Evolutionary conservation across 2,113 vertebrate genomes (phyloP).

Genomic region (Galbula dea): DNA sequence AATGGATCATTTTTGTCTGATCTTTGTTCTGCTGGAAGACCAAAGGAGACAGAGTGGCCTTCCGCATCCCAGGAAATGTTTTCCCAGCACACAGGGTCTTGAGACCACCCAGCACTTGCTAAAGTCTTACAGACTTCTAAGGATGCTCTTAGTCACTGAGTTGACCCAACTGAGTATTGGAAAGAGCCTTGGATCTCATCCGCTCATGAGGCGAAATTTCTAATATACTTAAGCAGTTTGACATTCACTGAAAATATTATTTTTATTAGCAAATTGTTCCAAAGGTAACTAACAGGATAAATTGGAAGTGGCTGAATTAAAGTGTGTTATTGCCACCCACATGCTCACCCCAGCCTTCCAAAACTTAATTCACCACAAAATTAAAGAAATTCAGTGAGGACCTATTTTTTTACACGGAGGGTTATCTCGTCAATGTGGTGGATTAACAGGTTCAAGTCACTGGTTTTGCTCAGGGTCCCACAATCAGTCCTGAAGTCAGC

Average conservation of each 20-base stretch:
- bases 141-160: background rate
- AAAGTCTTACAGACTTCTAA: background rate
- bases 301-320: background rate
- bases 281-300: background rate
- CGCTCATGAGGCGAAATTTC: background rate
- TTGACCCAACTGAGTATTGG: background rate
- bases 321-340: fast-evolving
- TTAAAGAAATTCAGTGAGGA: background rate
- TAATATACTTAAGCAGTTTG: background rate
- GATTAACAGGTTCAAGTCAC: background rate
- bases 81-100: background rate
- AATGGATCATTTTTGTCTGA: background rate
- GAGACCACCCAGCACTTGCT: background rate
- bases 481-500: background rate
- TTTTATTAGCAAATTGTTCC: background rate
- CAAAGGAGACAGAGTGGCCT: background rate
- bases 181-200: background rate
- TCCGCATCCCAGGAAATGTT: background rate
- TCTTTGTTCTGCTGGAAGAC: background rate
- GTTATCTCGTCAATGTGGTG: background rate
- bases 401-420: background rate
- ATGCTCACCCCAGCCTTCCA: background rate
- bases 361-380: background rate
- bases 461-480: background rate
- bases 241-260: background rate